Base-by-base conservation (phyloP, 2,888 invertebrate species). In the Augochlorella aurata region DNA sequence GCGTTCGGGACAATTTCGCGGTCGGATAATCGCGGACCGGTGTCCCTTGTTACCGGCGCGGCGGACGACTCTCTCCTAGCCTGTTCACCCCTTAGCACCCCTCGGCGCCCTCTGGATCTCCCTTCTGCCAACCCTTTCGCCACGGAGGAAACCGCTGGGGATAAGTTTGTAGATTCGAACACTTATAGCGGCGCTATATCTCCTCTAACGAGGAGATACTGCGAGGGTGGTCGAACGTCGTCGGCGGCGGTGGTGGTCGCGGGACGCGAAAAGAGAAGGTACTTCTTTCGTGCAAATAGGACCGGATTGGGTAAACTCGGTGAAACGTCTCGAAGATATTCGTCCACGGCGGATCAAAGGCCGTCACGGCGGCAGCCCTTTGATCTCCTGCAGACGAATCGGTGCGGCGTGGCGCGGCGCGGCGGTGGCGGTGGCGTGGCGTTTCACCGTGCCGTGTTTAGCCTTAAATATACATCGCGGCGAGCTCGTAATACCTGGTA, bases 1-100 rank as follows among this genome's bases (percentile, higher is more conserved):
- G 68, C 72, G 78, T 84, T 84, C 76, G 74, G 85, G 82, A 87
- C 84, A 89, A 89, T 89, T 89, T 89, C 88, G 88, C 86, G 88
- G 88, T 89, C 81, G 89, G 84, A 89, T 89, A 89, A 89, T 88
- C 88, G 77, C 87, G 84, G 79, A 73, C 81, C 69, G 82, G 68
- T 79, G 79, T 79, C 77, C 79, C 77, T 79, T 77, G 82, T 83
- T 86, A 79, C 75, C n/a, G 68, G 61, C 29, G 21, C n/a, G 66
- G 61, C 29, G 21, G 69, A 38, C 50, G 61, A 12, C 61, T 50
- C 61, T 49, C 67, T 47, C 49, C 71, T 71, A 61, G 67, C 61
- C 79, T 67, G 52, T 38, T 44, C 14, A 24, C 7, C 52, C 47
- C 16, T 8, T 58, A 16, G 8, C 45, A 24, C 16, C 21, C 49